Evolutionary conservation across 2,797 vertebrate species (phyloP).

Genomic region (Tokudaia tokunoshimensis): DNA sequence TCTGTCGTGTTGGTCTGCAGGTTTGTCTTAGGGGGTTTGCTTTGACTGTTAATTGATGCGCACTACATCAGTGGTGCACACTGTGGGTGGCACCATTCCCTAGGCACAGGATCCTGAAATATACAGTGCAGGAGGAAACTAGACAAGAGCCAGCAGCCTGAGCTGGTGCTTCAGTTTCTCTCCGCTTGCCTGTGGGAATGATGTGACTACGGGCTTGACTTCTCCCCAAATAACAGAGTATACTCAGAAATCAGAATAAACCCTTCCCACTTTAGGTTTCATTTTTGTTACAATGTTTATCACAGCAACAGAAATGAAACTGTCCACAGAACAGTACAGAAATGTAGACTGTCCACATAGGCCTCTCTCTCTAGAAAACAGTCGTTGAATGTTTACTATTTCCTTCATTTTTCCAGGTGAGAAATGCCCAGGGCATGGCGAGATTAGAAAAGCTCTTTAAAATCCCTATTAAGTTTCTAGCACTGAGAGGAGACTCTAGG

Average conservation of each 20-base stretch:
- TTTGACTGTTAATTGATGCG: background rate
- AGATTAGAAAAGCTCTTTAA: constrained; percentile 28
- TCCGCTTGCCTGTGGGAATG: background rate
- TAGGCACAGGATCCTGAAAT: background rate
- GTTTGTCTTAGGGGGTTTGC: background rate
- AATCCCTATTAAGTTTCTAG: constrained; percentile 9
- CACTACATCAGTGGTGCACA: background rate
- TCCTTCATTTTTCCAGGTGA: constrained; percentile 18
- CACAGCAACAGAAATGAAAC: background rate
- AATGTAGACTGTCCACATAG: background rate
- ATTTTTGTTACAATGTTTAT: background rate
- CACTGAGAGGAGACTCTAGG: background rate
- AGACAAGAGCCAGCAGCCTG: background rate
- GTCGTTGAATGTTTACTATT: background rate
- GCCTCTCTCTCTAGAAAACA: background rate
- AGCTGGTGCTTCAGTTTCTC: background rate
- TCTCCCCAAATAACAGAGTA: background rate
- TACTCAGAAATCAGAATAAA: background rate
- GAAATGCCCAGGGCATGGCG: background rate
- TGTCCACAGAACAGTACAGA: too few relatives aligned
- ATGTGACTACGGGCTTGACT: background rate
- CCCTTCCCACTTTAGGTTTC: background rate
- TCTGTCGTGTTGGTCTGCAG: background rate
- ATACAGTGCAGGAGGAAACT: background rate
- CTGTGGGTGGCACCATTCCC: background rate